A percentile compares a stretch with the other conserved stretches of the same genome.
Evolutionary conservation across 1,140 invertebrate genomes (phyloP).

Genomic region (Rhyzopertha dominica): DNA sequence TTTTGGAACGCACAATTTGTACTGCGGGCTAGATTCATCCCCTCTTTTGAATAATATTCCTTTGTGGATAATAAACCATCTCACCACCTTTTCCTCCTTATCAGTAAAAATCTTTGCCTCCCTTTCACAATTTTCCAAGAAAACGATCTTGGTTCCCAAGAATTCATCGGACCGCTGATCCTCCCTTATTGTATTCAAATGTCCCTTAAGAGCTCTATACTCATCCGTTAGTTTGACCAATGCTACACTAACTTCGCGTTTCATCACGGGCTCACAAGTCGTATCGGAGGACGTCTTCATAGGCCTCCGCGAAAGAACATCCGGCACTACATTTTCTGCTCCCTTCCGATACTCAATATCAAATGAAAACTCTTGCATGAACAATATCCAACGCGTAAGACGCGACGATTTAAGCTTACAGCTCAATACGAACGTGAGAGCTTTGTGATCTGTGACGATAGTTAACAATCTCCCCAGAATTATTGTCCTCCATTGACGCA

Average conservation of each 20-base stretch:
- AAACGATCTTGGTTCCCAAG: not conserved
- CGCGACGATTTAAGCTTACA: not conserved
- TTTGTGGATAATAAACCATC: conserved; percentile 5
- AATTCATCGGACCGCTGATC: conserved; percentile 1
- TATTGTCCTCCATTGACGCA: not conserved
- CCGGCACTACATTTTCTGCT: conserved; percentile 7
- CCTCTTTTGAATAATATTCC: conserved; percentile 3
- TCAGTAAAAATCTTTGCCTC: not conserved
- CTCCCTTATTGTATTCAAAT: not conserved
- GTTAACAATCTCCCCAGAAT: not conserved
- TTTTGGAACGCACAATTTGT: conserved; percentile 4
- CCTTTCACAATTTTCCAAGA: not conserved
- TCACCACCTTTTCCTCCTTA: not conserved
- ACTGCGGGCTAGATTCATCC: not conserved
- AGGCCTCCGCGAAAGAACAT: conserved; percentile 1
- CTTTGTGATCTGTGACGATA: conserved; percentile 6
- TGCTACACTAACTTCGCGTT: too few relatives aligned
- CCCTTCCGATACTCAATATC: conserved; percentile 8
- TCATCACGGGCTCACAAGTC: too few relatives aligned
- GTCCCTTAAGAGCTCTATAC: not conserved
- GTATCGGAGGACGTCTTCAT: not conserved
- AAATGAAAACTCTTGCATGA: conserved; percentile 3
- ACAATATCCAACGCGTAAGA: conserved; percentile 6
- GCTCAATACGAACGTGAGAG: not conserved
- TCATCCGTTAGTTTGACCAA: not conserved